phyloP scores from a whole-genome alignment of 2,113 vertebrate genomes.

The Onychostruthus taczanowskii region DNA sequence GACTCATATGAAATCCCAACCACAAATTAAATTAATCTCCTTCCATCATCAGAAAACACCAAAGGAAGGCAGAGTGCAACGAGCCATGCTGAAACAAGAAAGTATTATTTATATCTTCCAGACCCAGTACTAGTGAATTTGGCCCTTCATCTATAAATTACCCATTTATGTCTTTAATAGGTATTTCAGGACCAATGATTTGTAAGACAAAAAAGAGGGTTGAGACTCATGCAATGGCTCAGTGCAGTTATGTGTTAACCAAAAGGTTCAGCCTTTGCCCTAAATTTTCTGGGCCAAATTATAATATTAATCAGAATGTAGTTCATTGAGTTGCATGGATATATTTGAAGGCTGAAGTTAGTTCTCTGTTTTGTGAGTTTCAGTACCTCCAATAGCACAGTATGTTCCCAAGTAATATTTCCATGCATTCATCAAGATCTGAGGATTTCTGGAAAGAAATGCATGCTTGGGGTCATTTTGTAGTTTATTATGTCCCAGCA shows the following conservation, averaged over 20 bases:
- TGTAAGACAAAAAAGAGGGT: constrained; percentile 33
- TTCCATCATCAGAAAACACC: constrained; percentile 57
- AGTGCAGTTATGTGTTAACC: constrained; percentile 5
- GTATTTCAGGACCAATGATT: constrained; percentile 55
- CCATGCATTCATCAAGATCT: neutral
- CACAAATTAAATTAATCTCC: constrained; percentile 59
- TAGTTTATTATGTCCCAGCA: constrained; percentile 1
- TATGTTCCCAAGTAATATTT: neutral
- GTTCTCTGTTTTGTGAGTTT: neutral
- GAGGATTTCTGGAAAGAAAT: neutral
- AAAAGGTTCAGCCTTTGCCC: constrained; percentile 11
- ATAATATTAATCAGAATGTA: neutral
- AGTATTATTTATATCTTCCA: constrained; percentile 61
- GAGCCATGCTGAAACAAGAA: constrained; percentile 42
- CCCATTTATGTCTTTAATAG: constrained; percentile 40
- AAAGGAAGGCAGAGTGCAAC: constrained; percentile 53
- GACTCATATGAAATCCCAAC: constrained; percentile 36
- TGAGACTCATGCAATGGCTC: neutral
- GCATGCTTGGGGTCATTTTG: neutral
- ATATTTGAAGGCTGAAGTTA: neutral
- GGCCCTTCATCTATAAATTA: constrained; percentile 61
- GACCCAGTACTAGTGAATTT: constrained; percentile 41
- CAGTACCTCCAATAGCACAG: neutral
- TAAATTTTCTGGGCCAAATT: constrained; percentile 30
- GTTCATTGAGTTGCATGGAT: neutral